Percentiles rank a stretch among this genome's conserved stretches.
These are phyloP conservation scores for Anastrepha obliqua DNA, from an alignment of 1,140 invertebrate species.

Conservation along the genomic window DNA sequence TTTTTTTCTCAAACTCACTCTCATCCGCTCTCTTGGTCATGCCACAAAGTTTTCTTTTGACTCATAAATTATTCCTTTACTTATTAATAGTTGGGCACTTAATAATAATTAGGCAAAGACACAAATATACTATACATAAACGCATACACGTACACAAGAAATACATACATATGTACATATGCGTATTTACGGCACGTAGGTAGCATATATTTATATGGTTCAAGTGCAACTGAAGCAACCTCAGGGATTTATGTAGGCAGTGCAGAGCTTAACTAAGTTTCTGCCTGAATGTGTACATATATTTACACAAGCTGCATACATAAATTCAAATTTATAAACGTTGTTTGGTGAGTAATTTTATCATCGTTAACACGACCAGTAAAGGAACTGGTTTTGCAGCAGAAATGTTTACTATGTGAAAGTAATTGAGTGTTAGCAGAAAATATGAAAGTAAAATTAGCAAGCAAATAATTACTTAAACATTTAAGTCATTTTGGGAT, in stretches of 20 bases:
- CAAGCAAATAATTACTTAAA: too few relatives aligned
- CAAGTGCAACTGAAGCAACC: not conserved
- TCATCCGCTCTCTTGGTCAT: not conserved
- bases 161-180: not conserved
- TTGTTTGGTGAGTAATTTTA: too few relatives aligned
- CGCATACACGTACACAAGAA: not conserved
- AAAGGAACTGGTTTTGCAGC: too few relatives aligned
- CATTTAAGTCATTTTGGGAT: too few relatives aligned
- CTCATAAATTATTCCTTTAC: conserved; percentile 58
- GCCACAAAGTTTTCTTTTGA: not conserved
- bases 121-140: not conserved
- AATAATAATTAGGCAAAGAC: conserved; percentile 57
- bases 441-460: too few relatives aligned
- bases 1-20: not conserved
- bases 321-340: too few relatives aligned
- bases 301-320: too few relatives aligned
- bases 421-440: not conserved
- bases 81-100: conserved; percentile 58
- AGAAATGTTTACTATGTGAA: not conserved
- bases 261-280: not conserved
- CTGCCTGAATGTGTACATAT: not conserved
- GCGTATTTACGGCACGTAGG: not conserved
- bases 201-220: not conserved
- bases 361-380: too few relatives aligned
- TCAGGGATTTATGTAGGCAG: not conserved